phyloP scores from a whole-genome alignment of 1,140 invertebrate species.

The Lepeophtheirus salmonis region DNA sequence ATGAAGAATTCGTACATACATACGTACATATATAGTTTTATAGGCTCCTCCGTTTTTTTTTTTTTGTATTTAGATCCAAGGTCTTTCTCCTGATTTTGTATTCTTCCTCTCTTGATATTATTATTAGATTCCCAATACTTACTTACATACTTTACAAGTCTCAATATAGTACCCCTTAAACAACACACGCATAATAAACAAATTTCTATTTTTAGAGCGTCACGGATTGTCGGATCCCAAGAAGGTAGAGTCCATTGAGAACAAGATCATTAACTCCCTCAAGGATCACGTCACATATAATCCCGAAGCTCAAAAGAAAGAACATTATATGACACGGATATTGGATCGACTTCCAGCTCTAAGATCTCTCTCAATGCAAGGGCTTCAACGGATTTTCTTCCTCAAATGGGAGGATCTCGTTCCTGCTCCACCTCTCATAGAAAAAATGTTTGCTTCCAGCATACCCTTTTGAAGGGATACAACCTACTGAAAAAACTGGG shows the following conservation, averaged over 20 bases:
- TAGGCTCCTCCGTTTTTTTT: no score
- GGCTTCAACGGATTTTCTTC: slow-evolving; percentile 80
- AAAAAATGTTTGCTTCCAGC: slow-evolving; percentile 82
- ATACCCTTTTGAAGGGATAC: slow-evolving; percentile 60
- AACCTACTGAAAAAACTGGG: no score
- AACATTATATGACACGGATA: slow-evolving; percentile 75
- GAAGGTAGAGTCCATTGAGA: slow-evolving; percentile 77
- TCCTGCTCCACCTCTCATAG: slow-evolving; percentile 71
- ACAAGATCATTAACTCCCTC: slow-evolving; percentile 81
- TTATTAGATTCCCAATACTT: no score
- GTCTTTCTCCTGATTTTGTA: no score
- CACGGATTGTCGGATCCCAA: slow-evolving; percentile 76
- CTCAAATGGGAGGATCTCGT: slow-evolving; percentile 78
- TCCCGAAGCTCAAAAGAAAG: slow-evolving; percentile 61
- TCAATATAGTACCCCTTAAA: no score
- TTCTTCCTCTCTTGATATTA: no score
- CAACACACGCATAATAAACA: no score
- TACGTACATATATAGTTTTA: no score
- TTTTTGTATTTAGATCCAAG: no score
- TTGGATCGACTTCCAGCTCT: slow-evolving; percentile 76
- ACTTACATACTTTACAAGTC: no score
- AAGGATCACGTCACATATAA: slow-evolving; percentile 87
- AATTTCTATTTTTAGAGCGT: slow-evolving; percentile 50
- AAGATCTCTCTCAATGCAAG: slow-evolving; percentile 71
- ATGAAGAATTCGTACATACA: no score